Evolutionary conservation across 1,140 invertebrate species (phyloP).

Genomic region (Neodiprion virginianus): DNA sequence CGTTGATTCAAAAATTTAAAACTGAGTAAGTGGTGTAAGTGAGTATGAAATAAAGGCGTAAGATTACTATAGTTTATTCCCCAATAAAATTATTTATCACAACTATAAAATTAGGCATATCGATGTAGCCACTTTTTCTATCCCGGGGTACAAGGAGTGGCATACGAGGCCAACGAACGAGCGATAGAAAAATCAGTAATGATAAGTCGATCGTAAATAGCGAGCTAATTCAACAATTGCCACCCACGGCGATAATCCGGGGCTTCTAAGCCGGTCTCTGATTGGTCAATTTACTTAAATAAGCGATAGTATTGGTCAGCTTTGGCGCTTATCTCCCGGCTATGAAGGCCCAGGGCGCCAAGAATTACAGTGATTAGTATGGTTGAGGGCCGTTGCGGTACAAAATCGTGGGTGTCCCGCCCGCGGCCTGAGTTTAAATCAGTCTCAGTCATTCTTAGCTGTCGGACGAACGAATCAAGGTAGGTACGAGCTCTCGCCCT

Average conservation of each 20-base stretch:
- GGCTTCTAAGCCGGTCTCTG: slow-evolving; percentile 12
- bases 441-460: background rate
- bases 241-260: slow-evolving; percentile 20
- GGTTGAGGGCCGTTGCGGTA: slow-evolving; percentile 32
- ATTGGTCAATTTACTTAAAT: slow-evolving; percentile 44
- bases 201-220: slow-evolving; percentile 28
- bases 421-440: background rate
- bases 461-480: background rate
- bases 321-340: background rate
- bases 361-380: slow-evolving; percentile 49
- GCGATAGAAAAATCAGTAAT: no score
- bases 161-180: no score
- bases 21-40: no score
- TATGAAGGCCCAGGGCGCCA: slow-evolving; percentile 23
- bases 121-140: no score
- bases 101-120: no score
- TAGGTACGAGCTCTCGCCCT: slow-evolving; percentile 2
- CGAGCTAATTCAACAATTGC: slow-evolving; percentile 40
- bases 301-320: slow-evolving; percentile 19
- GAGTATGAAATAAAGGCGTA: no score
- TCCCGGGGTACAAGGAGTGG: no score
- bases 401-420: slow-evolving; percentile 14
- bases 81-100: no score
- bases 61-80: no score
- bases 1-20: no score